A percentile compares a stretch with the other conserved stretches of the same genome.
These are phyloP conservation scores for Geodia barretti DNA, from an alignment of 37 sponge, comb jelly and placozoan species.

Conservation along the genomic window DNA sequence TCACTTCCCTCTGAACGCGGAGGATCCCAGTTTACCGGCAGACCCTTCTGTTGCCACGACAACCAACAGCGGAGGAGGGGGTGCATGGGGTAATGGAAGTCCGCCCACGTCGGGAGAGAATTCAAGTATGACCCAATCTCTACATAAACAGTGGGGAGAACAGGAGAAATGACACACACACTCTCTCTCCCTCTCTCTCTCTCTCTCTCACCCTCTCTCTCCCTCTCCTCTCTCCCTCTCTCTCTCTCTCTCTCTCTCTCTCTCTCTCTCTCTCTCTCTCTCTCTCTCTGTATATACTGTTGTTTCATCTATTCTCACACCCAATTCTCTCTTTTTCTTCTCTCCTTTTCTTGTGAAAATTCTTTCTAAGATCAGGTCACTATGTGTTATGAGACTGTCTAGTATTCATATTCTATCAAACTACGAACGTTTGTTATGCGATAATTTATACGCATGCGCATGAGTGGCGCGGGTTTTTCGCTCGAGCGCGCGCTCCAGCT, in stretches of 20 bases:
- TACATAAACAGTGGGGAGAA: neutral
- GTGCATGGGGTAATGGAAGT: neutral
- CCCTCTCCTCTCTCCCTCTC: neutral
- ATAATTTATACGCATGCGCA: neutral
- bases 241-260: neutral
- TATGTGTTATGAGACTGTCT: too few species aligned
- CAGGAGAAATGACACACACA: neutral
- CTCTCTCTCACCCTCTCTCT: neutral
- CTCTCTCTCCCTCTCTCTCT: neutral
- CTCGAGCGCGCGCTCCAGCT: too few species aligned
- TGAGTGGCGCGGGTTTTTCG: too few species aligned
- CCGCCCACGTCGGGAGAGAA: neutral
- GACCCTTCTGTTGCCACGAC: neutral
- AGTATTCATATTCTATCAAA: too few species aligned
- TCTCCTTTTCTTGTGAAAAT: too few species aligned
- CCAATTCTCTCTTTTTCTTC: neutral
- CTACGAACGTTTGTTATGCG: too few species aligned
- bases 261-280: constrained; percentile 1
- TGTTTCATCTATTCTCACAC: neutral
- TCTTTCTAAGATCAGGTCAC: too few species aligned
- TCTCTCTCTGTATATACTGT: neutral
- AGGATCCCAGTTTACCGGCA: neutral
- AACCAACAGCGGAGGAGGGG: neutral
- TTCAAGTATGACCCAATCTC: neutral
- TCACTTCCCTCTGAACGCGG: neutral